Conservation (phyloP, 2,888 invertebrate genomes). For the Nyleta sp. region DNA sequence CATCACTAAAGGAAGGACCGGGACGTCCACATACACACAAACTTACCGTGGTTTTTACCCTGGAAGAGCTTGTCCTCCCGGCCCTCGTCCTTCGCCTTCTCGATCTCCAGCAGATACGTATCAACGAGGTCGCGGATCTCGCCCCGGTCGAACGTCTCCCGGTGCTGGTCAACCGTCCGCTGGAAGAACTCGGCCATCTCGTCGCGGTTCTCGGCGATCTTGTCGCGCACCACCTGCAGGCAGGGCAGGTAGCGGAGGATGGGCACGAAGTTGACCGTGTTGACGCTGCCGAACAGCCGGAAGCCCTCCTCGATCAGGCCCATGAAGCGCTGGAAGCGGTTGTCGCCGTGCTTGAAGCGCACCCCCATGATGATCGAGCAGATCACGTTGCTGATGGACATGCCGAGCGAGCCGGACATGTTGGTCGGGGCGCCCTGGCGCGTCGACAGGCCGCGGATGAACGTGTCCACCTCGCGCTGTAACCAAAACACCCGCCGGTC, state of each 20-base stretch:
- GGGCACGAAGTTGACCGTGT: slow-evolving; percentile 93
- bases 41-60: slow-evolving; percentile 93
- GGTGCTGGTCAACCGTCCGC: slow-evolving; percentile 92
- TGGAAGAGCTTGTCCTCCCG: slow-evolving; percentile 89
- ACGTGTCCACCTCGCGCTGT: slow-evolving; percentile 88
- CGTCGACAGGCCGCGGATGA: slow-evolving; percentile 86
- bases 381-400: slow-evolving; percentile 95
- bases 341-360: slow-evolving; percentile 90
- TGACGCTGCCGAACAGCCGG: slow-evolving; percentile 92
- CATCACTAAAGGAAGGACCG: slow-evolving; percentile 67
- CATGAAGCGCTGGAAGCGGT: slow-evolving; percentile 91
- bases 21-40: too few relatives aligned
- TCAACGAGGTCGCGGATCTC: slow-evolving; percentile 93
- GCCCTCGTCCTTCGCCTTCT: slow-evolving; percentile 91
- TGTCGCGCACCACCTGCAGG: slow-evolving; percentile 85
- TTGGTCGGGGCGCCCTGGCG: slow-evolving; percentile 88
- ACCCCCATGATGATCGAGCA: slow-evolving; percentile 96
- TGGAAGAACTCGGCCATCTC: slow-evolving; percentile 94
- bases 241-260: slow-evolving; percentile 87
- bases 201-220: slow-evolving; percentile 88
- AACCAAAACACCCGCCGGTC: not conserved
- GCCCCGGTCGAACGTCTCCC: slow-evolving; percentile 88
- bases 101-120: slow-evolving; percentile 92
- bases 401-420: slow-evolving; percentile 89
- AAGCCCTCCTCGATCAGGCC: slow-evolving; percentile 96